Percentiles rank a stretch among this genome's conserved stretches.
phyloP scores from a whole-genome alignment of 1,140 invertebrate genomes.

The Drosophila arizonae region DNA sequence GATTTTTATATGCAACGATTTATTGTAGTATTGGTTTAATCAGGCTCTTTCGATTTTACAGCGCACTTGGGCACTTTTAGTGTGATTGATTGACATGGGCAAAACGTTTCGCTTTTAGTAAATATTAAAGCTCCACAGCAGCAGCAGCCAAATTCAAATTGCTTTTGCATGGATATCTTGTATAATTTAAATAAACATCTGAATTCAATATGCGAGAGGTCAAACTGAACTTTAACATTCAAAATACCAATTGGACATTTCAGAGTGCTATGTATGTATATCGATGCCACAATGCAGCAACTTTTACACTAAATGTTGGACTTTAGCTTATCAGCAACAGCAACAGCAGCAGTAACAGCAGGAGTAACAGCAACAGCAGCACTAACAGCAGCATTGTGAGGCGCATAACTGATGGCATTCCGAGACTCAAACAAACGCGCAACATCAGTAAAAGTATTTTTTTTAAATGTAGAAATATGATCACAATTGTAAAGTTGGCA shows the following conservation, averaged over 20 bases:
- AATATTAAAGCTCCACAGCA: constrained; percentile 9
- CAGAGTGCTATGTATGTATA: no score
- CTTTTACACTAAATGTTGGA: constrained; percentile 1
- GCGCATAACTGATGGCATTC: constrained; percentile 10
- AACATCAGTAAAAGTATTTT: not conserved
- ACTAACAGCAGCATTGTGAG: not conserved
- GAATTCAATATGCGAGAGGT: no score
- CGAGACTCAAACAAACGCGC: constrained; percentile 21
- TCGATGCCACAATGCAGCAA: no score
- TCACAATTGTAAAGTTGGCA: constrained; percentile 28
- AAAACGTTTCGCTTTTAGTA: constrained; percentile 18
- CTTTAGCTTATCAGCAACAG: constrained; percentile 50
- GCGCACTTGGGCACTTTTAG: constrained; percentile 66
- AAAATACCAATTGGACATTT: no score
- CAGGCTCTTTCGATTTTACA: constrained; percentile 67
- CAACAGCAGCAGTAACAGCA: not conserved
- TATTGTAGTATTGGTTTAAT: constrained; percentile 57
- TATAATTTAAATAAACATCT: no score
- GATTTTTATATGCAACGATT: constrained; percentile 68
- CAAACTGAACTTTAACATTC: no score
- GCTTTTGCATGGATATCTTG: no score
- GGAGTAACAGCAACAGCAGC: not conserved
- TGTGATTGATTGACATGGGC: constrained; percentile 66
- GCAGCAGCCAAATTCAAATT: no score
- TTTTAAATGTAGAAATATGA: constrained; percentile 25